Conservation (phyloP, 2,888 invertebrate species). For the Spialia ferax region DNA sequence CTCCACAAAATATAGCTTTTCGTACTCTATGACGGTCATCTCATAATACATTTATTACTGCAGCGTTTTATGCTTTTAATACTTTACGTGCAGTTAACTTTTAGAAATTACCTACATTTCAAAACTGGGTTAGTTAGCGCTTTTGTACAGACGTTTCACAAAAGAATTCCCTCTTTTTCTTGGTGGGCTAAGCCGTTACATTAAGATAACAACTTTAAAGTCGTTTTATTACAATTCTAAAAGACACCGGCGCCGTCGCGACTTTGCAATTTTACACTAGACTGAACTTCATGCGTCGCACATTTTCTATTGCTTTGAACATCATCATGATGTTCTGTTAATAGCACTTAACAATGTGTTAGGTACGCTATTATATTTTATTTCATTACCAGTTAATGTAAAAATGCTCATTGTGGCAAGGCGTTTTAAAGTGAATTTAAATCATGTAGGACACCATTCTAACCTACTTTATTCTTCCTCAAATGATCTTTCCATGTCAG, state of each 20-base stretch:
- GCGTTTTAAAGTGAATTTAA: too few species aligned
- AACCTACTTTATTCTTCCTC: too few species aligned
- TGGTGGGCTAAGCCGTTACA: constrained; percentile 44
- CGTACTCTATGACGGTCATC: constrained; percentile 27
- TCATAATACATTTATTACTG: constrained; percentile 42
- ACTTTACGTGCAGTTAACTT: constrained; percentile 46
- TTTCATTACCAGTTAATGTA: background rate
- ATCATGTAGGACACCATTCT: too few species aligned
- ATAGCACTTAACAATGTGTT: constrained; percentile 10
- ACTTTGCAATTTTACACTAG: constrained; percentile 34
- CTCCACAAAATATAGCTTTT: constrained; percentile 39
- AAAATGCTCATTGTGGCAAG: background rate
- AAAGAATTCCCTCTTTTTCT: constrained; percentile 50
- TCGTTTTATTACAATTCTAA: constrained; percentile 22
- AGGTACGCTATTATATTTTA: background rate
- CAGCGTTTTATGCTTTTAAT: constrained; percentile 38
- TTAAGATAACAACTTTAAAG: constrained; percentile 22
- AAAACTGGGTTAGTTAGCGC: constrained; percentile 60
- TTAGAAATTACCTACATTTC: constrained; percentile 59
- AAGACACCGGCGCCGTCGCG: constrained; percentile 3
- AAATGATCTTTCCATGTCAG: too few species aligned
- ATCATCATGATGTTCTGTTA: constrained; percentile 10
- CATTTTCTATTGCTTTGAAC: constrained; percentile 27
- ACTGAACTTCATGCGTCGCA: constrained; percentile 20
- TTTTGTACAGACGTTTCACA: constrained; percentile 56